Conservation (phyloP, 2,888 invertebrate species). For the Caenorhabditis sp. region DNA sequence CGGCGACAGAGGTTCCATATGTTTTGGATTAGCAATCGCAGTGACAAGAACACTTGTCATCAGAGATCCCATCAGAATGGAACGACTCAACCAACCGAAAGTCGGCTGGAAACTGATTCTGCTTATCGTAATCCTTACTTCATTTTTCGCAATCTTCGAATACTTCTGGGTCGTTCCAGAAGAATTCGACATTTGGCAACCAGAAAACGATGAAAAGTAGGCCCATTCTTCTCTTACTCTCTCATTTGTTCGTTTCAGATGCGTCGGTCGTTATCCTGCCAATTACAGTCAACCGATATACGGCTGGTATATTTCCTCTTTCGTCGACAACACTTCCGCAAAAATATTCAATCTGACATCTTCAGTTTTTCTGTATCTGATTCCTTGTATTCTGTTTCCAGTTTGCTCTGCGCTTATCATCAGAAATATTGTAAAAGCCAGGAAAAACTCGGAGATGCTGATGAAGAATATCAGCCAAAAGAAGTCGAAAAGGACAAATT, state of each 20-base stretch:
- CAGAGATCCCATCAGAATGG: not conserved
- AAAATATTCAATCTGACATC: not conserved
- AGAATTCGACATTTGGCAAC: not conserved
- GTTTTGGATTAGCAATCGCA: not conserved
- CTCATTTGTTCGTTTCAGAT: not conserved
- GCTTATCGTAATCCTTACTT: not conserved
- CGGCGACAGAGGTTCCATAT: not conserved
- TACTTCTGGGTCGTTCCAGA: not conserved
- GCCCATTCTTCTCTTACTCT: not conserved
- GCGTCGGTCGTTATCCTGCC: not conserved
- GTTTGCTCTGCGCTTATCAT: not conserved
- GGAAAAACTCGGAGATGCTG: not conserved
- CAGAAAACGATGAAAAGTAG: not conserved
- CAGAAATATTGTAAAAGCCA: not conserved
- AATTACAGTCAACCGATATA: not conserved
- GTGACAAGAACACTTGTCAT: not conserved
- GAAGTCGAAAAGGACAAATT: not conserved
- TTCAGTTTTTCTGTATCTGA: conserved; percentile 1
- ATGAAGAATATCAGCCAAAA: not conserved
- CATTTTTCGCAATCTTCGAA: not conserved
- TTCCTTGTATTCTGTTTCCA: conserved; percentile 7
- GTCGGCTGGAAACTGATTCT: not conserved
- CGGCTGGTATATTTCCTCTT: not conserved
- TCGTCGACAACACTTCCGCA: not conserved
- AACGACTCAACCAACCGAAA: not conserved